A percentile compares a stretch with the other conserved stretches of the same genome.
Evolutionary conservation across 2,113 vertebrate species (phyloP).

Genomic region (Aythya baeri): DNA sequence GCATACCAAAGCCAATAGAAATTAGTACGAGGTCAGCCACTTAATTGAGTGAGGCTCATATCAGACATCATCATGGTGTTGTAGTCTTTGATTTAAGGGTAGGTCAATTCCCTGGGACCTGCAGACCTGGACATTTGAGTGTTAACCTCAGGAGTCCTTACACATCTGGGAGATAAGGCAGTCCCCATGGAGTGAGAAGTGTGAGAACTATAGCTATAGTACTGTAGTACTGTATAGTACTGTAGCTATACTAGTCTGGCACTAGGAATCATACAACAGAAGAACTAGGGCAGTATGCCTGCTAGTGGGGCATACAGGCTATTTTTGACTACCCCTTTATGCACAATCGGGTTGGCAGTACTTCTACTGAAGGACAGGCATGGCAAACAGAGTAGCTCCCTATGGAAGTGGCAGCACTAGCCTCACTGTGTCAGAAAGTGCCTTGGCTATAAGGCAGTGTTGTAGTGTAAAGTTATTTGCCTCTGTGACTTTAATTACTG

Average conservation of each 20-base stretch:
- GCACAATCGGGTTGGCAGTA: neutral
- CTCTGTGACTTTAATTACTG: neutral
- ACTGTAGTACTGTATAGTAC: too few relatives aligned
- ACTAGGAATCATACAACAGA: neutral
- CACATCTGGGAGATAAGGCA: neutral
- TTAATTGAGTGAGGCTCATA: neutral
- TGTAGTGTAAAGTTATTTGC: neutral
- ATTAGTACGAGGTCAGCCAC: rapidly evolving
- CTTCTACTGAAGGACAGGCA: neutral
- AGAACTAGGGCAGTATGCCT: neutral
- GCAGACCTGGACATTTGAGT: neutral
- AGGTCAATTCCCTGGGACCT: neutral
- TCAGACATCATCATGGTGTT: rapidly evolving
- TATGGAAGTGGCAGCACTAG: neutral
- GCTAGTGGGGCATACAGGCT: too few relatives aligned
- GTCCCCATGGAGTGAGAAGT: neutral
- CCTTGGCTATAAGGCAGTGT: rapidly evolving
- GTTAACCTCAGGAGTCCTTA: neutral
- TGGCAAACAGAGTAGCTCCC: rapidly evolving
- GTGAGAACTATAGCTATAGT: neutral
- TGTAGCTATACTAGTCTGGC: neutral
- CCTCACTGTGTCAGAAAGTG: neutral
- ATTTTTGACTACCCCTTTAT: neutral
- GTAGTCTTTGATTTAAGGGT: neutral
- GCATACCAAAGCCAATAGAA: neutral